These are phyloP conservation scores for Campoplex capitator DNA, from an alignment of 2,888 invertebrate genomes.

Conservation along the genomic window DNA sequence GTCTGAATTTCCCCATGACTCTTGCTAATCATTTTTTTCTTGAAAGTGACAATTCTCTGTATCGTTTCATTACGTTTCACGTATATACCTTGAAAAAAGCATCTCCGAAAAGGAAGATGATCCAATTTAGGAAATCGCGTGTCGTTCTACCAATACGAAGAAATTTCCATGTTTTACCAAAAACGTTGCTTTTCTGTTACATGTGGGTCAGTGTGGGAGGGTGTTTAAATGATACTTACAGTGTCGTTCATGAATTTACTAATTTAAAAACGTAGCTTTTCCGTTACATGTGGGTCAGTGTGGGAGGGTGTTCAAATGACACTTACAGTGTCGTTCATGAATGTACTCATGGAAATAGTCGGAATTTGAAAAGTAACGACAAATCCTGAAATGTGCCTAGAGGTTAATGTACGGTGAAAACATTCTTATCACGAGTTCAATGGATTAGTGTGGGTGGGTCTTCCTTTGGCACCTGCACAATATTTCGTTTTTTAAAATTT, in stretches of 20 bases:
- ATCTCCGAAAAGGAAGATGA: neutral
- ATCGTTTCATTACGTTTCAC: neutral
- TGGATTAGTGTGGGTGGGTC: neutral
- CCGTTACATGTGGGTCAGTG: neutral
- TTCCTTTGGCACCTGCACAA: neutral
- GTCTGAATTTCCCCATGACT: neutral
- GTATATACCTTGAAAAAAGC: no score
- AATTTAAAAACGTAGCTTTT: neutral
- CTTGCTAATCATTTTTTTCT: neutral
- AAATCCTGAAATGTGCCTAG: no score
- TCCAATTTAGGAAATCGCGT: neutral
- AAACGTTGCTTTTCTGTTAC: neutral
- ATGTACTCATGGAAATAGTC: no score
- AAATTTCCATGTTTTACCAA: neutral
- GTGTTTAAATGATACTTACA: neutral
- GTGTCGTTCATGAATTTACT: neutral
- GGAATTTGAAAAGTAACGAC: no score
- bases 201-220: conserved; percentile 2
- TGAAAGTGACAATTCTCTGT: neutral
- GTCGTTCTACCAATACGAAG: neutral
- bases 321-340: neutral
- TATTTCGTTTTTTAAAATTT: no score
- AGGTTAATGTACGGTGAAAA: neutral
- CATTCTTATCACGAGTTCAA: neutral
- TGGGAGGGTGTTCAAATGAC: neutral